These are phyloP conservation scores for Aphyosemion australe DNA, from an alignment of 2,113 vertebrate species.

Conservation along the genomic window DNA sequence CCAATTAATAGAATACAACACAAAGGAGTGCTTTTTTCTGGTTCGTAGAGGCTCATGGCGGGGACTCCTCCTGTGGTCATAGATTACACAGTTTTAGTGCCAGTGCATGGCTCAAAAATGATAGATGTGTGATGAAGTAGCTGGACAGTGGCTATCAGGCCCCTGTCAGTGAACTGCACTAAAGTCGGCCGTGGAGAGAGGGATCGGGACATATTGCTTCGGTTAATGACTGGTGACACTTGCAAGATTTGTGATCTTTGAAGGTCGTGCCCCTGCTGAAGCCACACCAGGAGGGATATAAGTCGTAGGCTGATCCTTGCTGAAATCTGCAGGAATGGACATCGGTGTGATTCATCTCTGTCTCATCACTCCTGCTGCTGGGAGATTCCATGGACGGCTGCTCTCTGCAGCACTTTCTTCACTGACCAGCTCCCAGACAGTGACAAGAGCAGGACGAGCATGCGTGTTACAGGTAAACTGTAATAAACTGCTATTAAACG, in stretches of 20 bases:
- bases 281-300: conserved; percentile 62
- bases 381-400: conserved; percentile 50
- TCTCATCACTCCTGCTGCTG: conserved; percentile 59
- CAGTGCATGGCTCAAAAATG: conserved; percentile 32
- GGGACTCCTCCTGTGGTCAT: conserved; percentile 31
- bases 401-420: conserved; percentile 53
- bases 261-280: conserved; percentile 68
- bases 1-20: neutral
- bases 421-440: conserved; percentile 43
- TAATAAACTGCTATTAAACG: conserved; percentile 5
- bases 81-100: conserved; percentile 36
- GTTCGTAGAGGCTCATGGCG: conserved; percentile 1
- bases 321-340: conserved; percentile 61
- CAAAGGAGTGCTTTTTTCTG: conserved; percentile 12
- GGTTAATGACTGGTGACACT: conserved; percentile 76
- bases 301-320: conserved; percentile 60
- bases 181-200: conserved; percentile 39
- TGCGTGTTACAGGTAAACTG: conserved; percentile 46
- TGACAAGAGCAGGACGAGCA: conserved; percentile 37
- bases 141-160: conserved; percentile 44
- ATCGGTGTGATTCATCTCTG: conserved; percentile 72
- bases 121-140: conserved; percentile 32
- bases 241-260: conserved; percentile 72
- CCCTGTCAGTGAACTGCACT: conserved; percentile 37
- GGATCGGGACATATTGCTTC: conserved; percentile 71